These are phyloP conservation scores for Eustalomyia histrio DNA, from an alignment of 2,888 invertebrate genomes.

Conservation along the genomic window DNA sequence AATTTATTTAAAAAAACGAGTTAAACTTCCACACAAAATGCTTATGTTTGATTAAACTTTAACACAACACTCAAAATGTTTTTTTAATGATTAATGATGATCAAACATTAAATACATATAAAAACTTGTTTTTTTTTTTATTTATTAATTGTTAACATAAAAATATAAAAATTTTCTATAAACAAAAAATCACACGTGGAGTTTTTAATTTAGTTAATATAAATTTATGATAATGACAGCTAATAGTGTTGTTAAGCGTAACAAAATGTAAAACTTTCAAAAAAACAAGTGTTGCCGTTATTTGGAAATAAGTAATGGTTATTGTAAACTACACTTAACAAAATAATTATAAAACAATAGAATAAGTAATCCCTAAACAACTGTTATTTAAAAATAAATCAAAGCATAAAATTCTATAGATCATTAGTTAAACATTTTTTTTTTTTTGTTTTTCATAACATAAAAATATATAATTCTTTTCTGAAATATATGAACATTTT, in stretches of 20 bases:
- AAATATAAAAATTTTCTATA: not conserved
- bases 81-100: conserved; percentile 42
- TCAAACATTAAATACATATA: conserved; percentile 18
- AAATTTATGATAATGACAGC: not conserved
- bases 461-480: not conserved
- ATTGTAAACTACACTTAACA: not conserved
- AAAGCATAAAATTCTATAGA: not conserved
- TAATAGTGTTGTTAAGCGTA: conserved; percentile 13
- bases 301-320: not conserved
- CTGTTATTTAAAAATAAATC: not conserved
- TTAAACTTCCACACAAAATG: conserved; percentile 22
- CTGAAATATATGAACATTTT: not conserved
- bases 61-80: conserved; percentile 25
- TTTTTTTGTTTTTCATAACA: not conserved
- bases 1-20: conserved; percentile 13
- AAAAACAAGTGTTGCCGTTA: not conserved
- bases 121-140: conserved; percentile 34
- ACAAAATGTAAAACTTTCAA: not conserved
- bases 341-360: not conserved
- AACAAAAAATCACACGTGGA: not conserved
- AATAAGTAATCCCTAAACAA: not conserved
- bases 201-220: not conserved
- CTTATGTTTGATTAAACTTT: conserved; percentile 31
- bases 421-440: not conserved
- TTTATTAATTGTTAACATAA: not conserved